Conservation (phyloP, 2,797 vertebrate species). For the Gallinago solitaria region DNA sequence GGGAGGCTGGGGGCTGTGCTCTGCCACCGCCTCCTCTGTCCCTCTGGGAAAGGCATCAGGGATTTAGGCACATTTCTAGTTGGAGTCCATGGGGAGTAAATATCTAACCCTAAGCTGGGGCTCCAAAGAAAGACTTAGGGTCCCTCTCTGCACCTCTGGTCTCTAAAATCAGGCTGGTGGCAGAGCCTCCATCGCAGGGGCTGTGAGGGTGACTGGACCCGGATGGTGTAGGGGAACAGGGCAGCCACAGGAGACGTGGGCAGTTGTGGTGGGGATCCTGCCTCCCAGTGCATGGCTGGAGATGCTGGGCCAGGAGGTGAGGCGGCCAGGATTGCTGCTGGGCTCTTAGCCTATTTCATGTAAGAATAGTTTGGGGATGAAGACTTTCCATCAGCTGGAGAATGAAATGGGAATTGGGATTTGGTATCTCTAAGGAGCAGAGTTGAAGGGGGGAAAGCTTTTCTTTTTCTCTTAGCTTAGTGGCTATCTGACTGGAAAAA, state of each 20-base stretch:
- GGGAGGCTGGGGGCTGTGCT: background rate
- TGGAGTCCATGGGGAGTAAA: background rate
- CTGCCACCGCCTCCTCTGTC: background rate
- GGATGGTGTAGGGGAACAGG: background rate
- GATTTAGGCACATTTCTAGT: background rate
- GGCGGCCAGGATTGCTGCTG: background rate
- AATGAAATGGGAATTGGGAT: background rate
- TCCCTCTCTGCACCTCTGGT: background rate
- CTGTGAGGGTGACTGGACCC: no score
- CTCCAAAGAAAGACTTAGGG: background rate
- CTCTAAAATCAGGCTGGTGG: background rate
- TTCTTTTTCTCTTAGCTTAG: background rate
- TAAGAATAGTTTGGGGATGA: background rate
- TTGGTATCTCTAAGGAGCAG: background rate
- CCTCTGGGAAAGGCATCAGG: background rate
- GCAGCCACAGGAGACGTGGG: accelerated
- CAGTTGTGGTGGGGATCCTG: background rate
- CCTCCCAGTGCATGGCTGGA: background rate
- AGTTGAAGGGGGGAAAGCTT: accelerated
- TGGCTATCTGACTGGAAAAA: background rate
- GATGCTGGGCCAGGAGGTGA: background rate
- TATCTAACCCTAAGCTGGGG: background rate
- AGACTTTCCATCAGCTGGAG: background rate
- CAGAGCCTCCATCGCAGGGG: background rate
- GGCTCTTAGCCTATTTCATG: accelerated